Evolutionary conservation across 2,888 invertebrate species (phyloP).

Genomic region (Agriopis marginaria): DNA sequence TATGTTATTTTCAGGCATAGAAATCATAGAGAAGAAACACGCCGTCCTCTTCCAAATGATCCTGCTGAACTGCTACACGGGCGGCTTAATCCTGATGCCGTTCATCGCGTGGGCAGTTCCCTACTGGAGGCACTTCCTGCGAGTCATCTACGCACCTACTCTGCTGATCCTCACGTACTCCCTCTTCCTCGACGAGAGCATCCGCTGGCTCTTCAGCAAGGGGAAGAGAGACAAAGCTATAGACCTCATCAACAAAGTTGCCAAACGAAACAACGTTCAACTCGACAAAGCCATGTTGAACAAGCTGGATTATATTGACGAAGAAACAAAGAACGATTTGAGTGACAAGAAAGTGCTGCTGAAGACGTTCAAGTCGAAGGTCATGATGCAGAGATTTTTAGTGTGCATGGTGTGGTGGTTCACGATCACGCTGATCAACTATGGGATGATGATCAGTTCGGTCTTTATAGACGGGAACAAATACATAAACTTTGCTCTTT

Average conservation of each 20-base stretch:
- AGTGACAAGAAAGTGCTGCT: constrained; percentile 68
- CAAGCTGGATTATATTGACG: constrained; percentile 68
- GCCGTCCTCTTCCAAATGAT: constrained; percentile 79
- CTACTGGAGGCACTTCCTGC: constrained; percentile 77
- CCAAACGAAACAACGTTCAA: constrained; percentile 67
- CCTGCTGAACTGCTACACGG: constrained; percentile 76
- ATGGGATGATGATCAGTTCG: constrained; percentile 82
- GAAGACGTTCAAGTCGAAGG: constrained; percentile 74
- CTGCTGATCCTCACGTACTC: constrained; percentile 73
- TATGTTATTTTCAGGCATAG: constrained; percentile 68
- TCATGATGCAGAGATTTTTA: constrained; percentile 77
- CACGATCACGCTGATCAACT: constrained; percentile 80
- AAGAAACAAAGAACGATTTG: constrained; percentile 56
- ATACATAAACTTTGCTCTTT: constrained; percentile 76
- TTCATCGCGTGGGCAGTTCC: constrained; percentile 77
- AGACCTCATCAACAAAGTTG: constrained; percentile 71
- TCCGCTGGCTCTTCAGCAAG: constrained; percentile 80
- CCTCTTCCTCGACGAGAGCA: constrained; percentile 78
- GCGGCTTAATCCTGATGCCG: constrained; percentile 75
- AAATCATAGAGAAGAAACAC: constrained; percentile 76
- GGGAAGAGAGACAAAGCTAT: constrained; percentile 70
- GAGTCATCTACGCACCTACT: constrained; percentile 77
- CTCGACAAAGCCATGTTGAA: constrained; percentile 64
- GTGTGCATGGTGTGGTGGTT: constrained; percentile 82
- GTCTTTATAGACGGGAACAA: constrained; percentile 80